Base-by-base conservation (phyloP, 2,888 invertebrate species). In the Stegana nigrithorax region DNA sequence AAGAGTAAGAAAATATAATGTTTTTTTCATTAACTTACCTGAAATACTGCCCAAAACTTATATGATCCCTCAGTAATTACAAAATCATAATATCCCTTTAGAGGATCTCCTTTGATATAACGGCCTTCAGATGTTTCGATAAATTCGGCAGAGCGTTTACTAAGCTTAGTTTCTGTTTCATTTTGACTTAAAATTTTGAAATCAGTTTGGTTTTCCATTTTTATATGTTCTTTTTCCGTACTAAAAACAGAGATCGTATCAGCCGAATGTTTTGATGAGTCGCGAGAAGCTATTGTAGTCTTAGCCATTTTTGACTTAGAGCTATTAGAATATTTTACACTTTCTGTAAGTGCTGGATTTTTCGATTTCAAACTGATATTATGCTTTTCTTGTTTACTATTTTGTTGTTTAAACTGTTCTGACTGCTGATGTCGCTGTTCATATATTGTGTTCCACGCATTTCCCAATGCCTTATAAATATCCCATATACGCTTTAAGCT, bases 11-110 rank as follows among this genome's bases (percentile, higher is more conserved):
- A 32, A 32, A 32, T 2, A 4, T 4, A 32, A 32, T 4, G n/a
- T 4, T 2, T 32, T 39, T n/a, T n/a, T n/a, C n/a, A 6, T 39
- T 4, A 8, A 36, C 81, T 84, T 84, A 93, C 93, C 89, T 94
- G 94, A 84, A 94, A 94, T 7, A 88, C 92, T 32, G 94, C 93
- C 94, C 94, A 94, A 85, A 94, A 94, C 82, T 94, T 94, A 86
- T 93, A 94, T 17, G 93, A 94, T 2, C 93, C 93, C 82, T 94
- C 94, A 76, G 93, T 94, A 79, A 94, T 93, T 70, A 94, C 88
- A 86, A 94, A 94, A 84, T 94, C 94, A 81, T 94, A 94, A 85
- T 94, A 94, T 0, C 92, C 92, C 32, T 90, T 90, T 89, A 93
- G 92, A 57, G 92, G 92, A 82, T 93, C 93, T 26, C 86, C 86